Conservation (phyloP, 2,888 invertebrate genomes). For the Phytoseiulus persimilis region DNA sequence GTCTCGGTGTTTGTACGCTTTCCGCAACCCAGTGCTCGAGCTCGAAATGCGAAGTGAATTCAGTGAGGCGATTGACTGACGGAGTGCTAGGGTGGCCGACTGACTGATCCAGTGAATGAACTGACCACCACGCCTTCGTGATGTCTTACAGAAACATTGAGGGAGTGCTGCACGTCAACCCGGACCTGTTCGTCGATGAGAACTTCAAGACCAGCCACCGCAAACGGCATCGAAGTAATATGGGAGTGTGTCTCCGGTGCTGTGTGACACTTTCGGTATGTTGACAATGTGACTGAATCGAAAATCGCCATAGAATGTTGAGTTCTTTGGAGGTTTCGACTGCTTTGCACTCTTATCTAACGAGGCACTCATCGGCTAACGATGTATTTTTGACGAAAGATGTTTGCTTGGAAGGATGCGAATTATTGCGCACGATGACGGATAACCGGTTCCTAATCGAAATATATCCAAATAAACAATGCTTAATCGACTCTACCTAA, state of each 20-base stretch:
- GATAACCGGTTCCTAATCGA: too few species aligned
- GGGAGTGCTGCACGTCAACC: conserved; percentile 35
- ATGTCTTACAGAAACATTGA: conserved; percentile 35
- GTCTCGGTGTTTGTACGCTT: not conserved
- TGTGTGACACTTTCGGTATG: conserved; percentile 25
- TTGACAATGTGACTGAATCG: not conserved
- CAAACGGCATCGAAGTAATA: conserved; percentile 22
- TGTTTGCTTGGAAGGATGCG: too few species aligned
- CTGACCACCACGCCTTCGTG: not conserved
- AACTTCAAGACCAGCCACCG: not conserved
- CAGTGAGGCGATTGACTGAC: not conserved
- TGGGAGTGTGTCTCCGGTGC: conserved; percentile 22
- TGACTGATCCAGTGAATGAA: not conserved
- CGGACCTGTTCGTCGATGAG: conserved; percentile 30
- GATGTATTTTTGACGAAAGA: too few species aligned
- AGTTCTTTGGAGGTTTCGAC: too few species aligned
- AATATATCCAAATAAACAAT: too few species aligned
- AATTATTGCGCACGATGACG: too few species aligned
- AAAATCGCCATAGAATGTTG: too few species aligned
- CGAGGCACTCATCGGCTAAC: too few species aligned
- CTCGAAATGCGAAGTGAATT: not conserved
- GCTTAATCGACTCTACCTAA: too few species aligned
- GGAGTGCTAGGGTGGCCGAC: not conserved
- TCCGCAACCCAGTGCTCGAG: not conserved
- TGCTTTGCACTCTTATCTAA: too few species aligned